Conservation (phyloP, 2,888 invertebrate species). For the Dynastes tityus region DNA sequence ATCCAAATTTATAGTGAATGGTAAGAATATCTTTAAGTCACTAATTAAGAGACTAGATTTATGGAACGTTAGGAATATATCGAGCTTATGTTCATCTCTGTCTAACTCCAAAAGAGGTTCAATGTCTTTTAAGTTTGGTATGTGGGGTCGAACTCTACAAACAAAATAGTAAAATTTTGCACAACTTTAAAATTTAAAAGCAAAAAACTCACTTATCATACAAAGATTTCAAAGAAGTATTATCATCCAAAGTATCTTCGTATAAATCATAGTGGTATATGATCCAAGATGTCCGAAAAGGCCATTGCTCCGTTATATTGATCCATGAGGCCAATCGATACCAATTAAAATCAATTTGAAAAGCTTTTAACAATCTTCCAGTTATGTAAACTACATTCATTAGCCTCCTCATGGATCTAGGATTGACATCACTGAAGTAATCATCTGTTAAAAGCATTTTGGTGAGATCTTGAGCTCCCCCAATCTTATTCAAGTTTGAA, state of each 20-base stretch:
- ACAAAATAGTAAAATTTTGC: conserved; percentile 24
- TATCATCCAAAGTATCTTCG: conserved; percentile 91
- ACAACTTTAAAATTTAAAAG: not conserved
- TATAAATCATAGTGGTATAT: conserved; percentile 93
- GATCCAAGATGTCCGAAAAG: conserved; percentile 97
- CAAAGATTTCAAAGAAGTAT: conserved; percentile 87
- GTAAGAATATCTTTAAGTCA: conserved; percentile 94
- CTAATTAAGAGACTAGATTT: conserved; percentile 87
- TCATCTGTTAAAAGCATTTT: conserved; percentile 96
- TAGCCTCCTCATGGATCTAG: conserved; percentile 94
- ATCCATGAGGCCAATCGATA: conserved; percentile 98
- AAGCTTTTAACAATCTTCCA: conserved; percentile 95
- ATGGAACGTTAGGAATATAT: conserved; percentile 93
- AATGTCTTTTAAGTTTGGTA: conserved; percentile 88
- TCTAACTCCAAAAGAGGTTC: conserved; percentile 93
- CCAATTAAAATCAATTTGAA: conserved; percentile 99
- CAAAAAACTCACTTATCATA: conserved; percentile 88
- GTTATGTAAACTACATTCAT: conserved; percentile 99
- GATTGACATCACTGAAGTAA: conserved; percentile 99
- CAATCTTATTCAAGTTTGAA: conserved; percentile 85
- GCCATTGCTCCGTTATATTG: conserved; percentile 99
- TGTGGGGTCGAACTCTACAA: conserved; percentile 83
- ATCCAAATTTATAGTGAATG: conserved; percentile 98
- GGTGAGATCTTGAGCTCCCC: conserved; percentile 81
- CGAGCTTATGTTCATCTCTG: conserved; percentile 94